Percentiles rank a stretch among this genome's conserved stretches.
Evolutionary conservation across 2,888 invertebrate species (phyloP).

Genomic region (Stenichneumon culpator): DNA sequence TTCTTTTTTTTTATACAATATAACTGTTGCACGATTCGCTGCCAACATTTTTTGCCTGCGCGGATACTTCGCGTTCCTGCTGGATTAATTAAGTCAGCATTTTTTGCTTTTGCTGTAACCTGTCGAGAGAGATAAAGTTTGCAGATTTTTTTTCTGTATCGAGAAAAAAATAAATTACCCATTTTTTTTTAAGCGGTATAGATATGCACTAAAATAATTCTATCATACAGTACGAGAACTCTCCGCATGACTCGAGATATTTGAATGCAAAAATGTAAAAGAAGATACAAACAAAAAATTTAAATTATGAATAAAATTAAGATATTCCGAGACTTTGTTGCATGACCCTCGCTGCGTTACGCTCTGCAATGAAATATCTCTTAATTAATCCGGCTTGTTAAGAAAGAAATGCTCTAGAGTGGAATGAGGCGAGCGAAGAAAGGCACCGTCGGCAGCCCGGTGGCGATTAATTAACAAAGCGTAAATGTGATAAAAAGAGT

Average conservation of each 20-base stretch:
- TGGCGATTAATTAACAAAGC: slow-evolving; percentile 65
- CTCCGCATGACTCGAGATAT: slow-evolving; percentile 23
- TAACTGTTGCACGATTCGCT: neutral
- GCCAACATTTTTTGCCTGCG: neutral
- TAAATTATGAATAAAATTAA: slow-evolving; percentile 53
- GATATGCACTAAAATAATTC: neutral
- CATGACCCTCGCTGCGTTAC: slow-evolving; percentile 52
- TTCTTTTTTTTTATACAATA: neutral
- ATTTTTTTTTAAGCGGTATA: too few relatives aligned
- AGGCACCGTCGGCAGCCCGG: slow-evolving; percentile 50
- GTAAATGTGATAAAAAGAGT: slow-evolving; percentile 61
- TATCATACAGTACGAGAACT: neutral
- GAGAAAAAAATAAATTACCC: too few relatives aligned
- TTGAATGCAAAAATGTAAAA: neutral
- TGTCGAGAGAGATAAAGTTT: neutral
- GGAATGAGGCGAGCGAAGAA: slow-evolving; percentile 47
- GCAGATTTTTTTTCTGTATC: neutral
- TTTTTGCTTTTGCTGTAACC: neutral
- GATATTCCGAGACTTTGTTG: slow-evolving; percentile 61
- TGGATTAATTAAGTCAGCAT: neutral
- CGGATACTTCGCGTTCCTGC: neutral
- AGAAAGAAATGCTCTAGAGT: slow-evolving; percentile 44
- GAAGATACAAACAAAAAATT: neutral
- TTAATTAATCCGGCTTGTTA: slow-evolving; percentile 65
- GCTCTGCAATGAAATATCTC: slow-evolving; percentile 63